A percentile compares a stretch with the other conserved stretches of the same genome.
Conservation (phyloP, 2,113 vertebrate species). For the Leucosticte australis region DNA sequence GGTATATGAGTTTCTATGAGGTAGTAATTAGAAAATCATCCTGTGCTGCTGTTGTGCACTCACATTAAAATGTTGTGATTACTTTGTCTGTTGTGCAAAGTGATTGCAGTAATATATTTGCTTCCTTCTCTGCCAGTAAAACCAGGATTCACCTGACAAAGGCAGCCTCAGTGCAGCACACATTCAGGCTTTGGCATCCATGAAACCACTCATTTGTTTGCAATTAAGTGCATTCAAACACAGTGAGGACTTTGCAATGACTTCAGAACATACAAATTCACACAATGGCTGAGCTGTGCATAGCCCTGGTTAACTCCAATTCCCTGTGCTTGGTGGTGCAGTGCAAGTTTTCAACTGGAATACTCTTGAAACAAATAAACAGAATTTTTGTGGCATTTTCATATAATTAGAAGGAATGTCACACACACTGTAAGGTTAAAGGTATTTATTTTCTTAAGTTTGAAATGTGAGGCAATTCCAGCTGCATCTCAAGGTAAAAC, state of each 20-base stretch:
- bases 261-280: neutral
- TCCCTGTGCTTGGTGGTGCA: neutral
- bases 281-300: neutral
- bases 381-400: slow-evolving; percentile 51
- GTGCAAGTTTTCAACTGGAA: slow-evolving; percentile 32
- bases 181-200: neutral
- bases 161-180: neutral
- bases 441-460: slow-evolving; percentile 5
- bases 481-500: neutral
- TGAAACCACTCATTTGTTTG: neutral
- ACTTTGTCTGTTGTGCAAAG: neutral
- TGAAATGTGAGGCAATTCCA: neutral
- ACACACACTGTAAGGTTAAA: slow-evolving; percentile 3
- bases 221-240: neutral
- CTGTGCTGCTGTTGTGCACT: neutral
- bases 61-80: neutral
- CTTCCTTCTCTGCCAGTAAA: neutral
- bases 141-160: neutral
- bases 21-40: neutral
- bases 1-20: neutral
- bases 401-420: slow-evolving; percentile 45
- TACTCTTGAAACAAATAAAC: neutral
- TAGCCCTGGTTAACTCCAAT: neutral
- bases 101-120: neutral
- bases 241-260: neutral